phyloP scores from a whole-genome alignment of 1,140 invertebrate species.

The Drosophila fuyamai region DNA sequence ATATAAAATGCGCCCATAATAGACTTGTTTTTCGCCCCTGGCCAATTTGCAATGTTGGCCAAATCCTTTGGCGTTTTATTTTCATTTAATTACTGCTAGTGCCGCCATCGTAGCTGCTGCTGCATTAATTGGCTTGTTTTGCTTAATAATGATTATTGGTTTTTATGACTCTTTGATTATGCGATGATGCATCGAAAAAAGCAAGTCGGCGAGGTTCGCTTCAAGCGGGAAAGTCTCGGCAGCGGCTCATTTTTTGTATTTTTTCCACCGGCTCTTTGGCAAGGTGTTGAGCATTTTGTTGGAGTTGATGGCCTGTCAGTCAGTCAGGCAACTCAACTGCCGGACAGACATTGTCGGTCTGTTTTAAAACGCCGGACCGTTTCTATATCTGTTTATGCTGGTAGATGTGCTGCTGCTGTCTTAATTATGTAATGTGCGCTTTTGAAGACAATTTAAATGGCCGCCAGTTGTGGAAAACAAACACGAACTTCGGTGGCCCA shows the following conservation, averaged over 20 bases:
- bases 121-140: slow-evolving; percentile 82
- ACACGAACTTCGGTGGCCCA: slow-evolving; percentile 62
- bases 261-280: slow-evolving; percentile 35
- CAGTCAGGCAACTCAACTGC: slow-evolving; percentile 57
- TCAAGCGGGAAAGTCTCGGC: slow-evolving; percentile 57
- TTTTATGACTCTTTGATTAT: slow-evolving; percentile 83
- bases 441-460: slow-evolving; percentile 79
- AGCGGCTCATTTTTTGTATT: slow-evolving; percentile 5
- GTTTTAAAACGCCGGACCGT: slow-evolving; percentile 27
- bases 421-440: slow-evolving; percentile 80
- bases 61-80: slow-evolving; percentile 75
- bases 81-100: slow-evolving; percentile 76
- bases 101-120: slow-evolving; percentile 18
- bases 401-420: slow-evolving; percentile 57
- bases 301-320: slow-evolving; percentile 73
- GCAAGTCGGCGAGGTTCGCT: slow-evolving; percentile 35
- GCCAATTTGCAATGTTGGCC: slow-evolving; percentile 58
- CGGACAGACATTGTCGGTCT: slow-evolving; percentile 46
- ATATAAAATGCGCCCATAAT: slow-evolving; percentile 56
- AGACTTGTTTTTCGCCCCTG: slow-evolving; percentile 55
- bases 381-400: slow-evolving; percentile 40
- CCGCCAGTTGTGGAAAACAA: slow-evolving; percentile 75
- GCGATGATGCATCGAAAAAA: slow-evolving; percentile 80
- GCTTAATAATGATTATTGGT: slow-evolving; percentile 83
- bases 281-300: slow-evolving; percentile 78